A percentile compares a stretch with the other conserved stretches of the same genome.
Conservation (phyloP, 2,113 vertebrate species). For the Actenoides lindsayi region DNA sequence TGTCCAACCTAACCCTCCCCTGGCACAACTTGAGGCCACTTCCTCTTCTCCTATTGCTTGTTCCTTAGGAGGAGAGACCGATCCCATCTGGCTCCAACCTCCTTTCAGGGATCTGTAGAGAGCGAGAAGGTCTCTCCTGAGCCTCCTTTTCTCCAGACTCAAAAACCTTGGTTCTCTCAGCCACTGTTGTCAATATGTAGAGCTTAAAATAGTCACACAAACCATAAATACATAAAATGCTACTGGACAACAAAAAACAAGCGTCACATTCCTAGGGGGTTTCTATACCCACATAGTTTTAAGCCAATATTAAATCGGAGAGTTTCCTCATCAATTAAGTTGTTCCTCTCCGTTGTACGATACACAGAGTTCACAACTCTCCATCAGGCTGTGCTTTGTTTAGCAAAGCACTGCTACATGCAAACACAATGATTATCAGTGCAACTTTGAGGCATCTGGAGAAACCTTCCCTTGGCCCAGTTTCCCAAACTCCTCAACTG, state of each 20-base stretch:
- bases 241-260: not conserved
- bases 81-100: not conserved
- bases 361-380: not conserved
- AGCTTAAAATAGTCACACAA: not conserved
- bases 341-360: not conserved
- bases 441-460: not conserved
- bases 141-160: not conserved
- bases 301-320: not conserved
- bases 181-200: not conserved
- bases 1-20: not conserved
- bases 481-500: not conserved
- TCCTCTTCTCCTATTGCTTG: not conserved
- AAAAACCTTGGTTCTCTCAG: too few species aligned
- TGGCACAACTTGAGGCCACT: not conserved
- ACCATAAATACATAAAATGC: not conserved
- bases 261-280: not conserved
- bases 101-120: not conserved
- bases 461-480: not conserved
- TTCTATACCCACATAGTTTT: not conserved
- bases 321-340: not conserved
- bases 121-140: not conserved
- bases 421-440: not conserved
- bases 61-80: not conserved
- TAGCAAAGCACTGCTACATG: not conserved
- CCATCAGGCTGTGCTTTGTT: not conserved